Percentiles rank a stretch among this genome's conserved stretches.
phyloP scores from a whole-genome alignment of 2,797 vertebrate genomes.

The Silurus lanzhouensis region DNA sequence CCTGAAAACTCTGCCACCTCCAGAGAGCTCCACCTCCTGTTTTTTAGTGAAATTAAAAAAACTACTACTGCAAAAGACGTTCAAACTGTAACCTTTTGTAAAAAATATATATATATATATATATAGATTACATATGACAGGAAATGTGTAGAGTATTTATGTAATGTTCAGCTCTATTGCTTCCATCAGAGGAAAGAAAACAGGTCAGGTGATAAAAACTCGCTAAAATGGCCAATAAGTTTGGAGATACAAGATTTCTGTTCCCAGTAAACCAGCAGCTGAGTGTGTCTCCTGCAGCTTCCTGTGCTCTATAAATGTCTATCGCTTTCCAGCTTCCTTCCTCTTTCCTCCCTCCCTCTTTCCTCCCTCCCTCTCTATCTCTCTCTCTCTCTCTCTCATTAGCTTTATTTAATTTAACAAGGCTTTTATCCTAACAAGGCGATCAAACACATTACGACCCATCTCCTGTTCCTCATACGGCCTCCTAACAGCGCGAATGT shows the following conservation, averaged over 20 bases:
- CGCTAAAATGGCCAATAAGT: not conserved
- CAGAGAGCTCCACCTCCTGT: too few species aligned
- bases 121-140: too few species aligned
- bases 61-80: too few species aligned
- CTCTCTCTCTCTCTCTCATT: not conserved
- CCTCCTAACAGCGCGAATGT: not conserved
- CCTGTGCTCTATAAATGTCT: slow-evolving; percentile 7
- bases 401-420: slow-evolving; percentile 16
- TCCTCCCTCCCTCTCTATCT: too few species aligned
- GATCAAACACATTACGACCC: not conserved
- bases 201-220: slow-evolving; percentile 13
- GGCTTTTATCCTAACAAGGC: slow-evolving; percentile 21
- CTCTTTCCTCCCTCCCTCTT: not conserved
- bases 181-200: not conserved
- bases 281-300: not conserved
- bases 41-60: too few species aligned
- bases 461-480: not conserved
- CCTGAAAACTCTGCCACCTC: too few species aligned
- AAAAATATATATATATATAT: too few species aligned
- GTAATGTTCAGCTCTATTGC: not conserved
- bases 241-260: slow-evolving; percentile 18
- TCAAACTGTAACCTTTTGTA: too few species aligned
- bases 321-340: not conserved
- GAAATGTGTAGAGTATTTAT: too few species aligned
- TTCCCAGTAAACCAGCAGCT: slow-evolving; percentile 4